Conservation (phyloP, 1,140 invertebrate genomes). For the Bombus picipes region DNA sequence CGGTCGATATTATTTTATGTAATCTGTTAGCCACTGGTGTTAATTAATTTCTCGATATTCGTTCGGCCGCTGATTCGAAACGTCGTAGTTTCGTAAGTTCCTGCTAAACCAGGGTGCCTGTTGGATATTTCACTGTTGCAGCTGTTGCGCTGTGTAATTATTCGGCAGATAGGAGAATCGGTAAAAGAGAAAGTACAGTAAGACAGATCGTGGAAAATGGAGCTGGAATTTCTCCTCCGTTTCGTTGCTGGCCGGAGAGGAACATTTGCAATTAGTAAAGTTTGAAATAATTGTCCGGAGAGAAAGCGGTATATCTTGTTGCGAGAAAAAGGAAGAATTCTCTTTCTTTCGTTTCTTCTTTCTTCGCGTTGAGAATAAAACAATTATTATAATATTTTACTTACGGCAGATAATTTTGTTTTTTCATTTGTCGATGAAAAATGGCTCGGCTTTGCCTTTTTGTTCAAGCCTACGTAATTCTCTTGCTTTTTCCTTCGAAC, state of each 20-base stretch:
- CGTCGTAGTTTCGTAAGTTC: neutral
- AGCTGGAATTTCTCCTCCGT: neutral
- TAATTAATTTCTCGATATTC: neutral
- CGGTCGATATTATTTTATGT: neutral
- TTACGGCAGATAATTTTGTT: too few relatives aligned
- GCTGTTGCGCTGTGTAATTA: slow-evolving; percentile 18
- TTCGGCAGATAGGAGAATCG: neutral
- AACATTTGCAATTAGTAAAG: neutral
- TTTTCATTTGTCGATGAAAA: too few relatives aligned
- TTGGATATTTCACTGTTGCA: slow-evolving; percentile 4
- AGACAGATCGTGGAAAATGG: neutral
- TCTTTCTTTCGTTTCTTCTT: too few relatives aligned
- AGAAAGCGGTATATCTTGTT: too few relatives aligned
- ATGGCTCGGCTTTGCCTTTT: too few relatives aligned
- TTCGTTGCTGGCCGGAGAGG: neutral
- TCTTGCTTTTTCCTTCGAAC: too few relatives aligned
- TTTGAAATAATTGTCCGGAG: neutral
- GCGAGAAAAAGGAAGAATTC: too few relatives aligned
- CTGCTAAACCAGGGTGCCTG: neutral
- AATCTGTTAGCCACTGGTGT: neutral
- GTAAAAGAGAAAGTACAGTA: too few relatives aligned
- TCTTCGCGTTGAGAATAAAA: too few relatives aligned
- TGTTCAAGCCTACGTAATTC: too few relatives aligned
- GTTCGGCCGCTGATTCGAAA: neutral
- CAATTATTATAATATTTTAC: too few relatives aligned